phyloP scores from a whole-genome alignment of 92 coral and sea anemone genomes.

The Porites cylindrica region DNA sequence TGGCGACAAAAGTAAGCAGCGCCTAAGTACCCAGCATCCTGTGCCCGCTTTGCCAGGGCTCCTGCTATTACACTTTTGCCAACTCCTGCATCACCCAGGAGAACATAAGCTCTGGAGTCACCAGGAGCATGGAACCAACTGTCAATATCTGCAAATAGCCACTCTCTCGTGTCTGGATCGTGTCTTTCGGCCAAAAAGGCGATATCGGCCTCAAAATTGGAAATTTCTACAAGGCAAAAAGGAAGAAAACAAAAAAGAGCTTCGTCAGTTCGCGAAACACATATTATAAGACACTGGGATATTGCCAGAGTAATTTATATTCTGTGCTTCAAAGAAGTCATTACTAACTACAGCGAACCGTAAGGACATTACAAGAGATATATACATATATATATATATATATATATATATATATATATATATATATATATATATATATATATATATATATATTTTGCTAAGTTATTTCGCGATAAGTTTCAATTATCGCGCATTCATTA shows the following conservation, averaged over 20 bases:
- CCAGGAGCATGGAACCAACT: conserved; percentile 53
- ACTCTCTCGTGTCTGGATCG: conserved; percentile 57
- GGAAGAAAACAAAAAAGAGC: not conserved
- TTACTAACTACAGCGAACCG: too few relatives aligned
- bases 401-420: too few relatives aligned
- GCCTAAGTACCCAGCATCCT: conserved; percentile 31
- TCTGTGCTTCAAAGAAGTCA: too few relatives aligned
- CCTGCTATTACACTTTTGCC: conserved; percentile 77
- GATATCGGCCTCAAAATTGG: conserved; percentile 58
- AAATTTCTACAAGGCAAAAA: conserved; percentile 7
- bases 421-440: too few relatives aligned
- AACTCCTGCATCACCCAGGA: conserved; percentile 71
- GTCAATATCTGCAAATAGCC: conserved; percentile 54
- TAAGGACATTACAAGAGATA: too few relatives aligned
- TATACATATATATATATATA: too few relatives aligned
- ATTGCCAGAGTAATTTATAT: too few relatives aligned
- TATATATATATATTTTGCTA: too few relatives aligned
- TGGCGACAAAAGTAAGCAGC: conserved; percentile 68
- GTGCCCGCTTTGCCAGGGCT: conserved; percentile 44
- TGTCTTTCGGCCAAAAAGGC: conserved; percentile 14
- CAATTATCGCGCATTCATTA: too few relatives aligned
- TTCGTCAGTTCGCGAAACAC: not conserved
- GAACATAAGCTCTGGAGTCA: conserved; percentile 64
- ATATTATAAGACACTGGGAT: too few relatives aligned
- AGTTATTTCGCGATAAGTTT: too few relatives aligned